A percentile compares a stretch with the other conserved stretches of the same genome.
Evolutionary conservation across 2,888 invertebrate genomes (phyloP).

Genomic region (Dyspetes luteomarginatus): DNA sequence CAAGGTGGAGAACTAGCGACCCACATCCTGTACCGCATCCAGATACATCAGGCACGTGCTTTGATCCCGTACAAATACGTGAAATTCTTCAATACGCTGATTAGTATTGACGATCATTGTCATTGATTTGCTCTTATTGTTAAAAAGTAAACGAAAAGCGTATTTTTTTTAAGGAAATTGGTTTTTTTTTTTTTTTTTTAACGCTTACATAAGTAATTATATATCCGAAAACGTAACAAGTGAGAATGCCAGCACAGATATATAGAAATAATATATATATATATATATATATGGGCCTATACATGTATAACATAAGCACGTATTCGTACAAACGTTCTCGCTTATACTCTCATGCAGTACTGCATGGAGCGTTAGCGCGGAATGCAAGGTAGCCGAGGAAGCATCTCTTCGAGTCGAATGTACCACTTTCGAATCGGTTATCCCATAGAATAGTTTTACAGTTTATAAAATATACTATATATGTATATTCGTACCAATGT

Average conservation of each 20-base stretch:
- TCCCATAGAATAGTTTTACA: conserved; percentile 44
- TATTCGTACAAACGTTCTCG: conserved; percentile 61
- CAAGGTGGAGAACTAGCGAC: conserved; percentile 43
- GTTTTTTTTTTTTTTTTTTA: no score
- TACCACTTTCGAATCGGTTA: conserved; percentile 66
- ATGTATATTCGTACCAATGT: conserved; percentile 12
- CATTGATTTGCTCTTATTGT: no score
- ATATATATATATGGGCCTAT: no score
- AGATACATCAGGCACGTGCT: conserved; percentile 67
- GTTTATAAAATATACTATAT: background rate
- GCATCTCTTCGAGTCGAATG: conserved; percentile 58
- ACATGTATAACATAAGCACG: no score
- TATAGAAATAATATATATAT: background rate
- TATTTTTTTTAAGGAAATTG: no score
- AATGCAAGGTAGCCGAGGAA: conserved; percentile 64
- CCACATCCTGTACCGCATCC: conserved; percentile 71
- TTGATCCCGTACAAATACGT: conserved; percentile 20
- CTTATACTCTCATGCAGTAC: conserved; percentile 43
- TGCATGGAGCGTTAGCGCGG: conserved; percentile 51
- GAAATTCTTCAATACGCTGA: conserved; percentile 23
- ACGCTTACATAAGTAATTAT: no score
- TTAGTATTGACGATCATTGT: no score
- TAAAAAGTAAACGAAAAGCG: no score
- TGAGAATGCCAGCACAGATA: no score
- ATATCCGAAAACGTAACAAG: no score